These are phyloP conservation scores for Takifugu bimaculatus DNA, from an alignment of 2,113 vertebrate species.

Conservation along the genomic window DNA sequence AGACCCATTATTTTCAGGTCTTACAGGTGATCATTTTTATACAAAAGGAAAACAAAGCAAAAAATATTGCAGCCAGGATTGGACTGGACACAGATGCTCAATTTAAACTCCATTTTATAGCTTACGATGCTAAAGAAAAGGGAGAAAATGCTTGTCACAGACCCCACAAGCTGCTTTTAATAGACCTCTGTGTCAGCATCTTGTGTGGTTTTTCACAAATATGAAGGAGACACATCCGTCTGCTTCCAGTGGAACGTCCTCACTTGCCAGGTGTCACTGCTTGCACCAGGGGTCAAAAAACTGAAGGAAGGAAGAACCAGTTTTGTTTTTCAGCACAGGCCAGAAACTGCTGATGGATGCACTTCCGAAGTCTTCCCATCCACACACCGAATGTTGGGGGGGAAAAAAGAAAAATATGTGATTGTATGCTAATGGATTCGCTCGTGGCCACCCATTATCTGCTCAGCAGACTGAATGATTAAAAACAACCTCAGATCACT, in stretches of 20 bases:
- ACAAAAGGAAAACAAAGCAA: too few species aligned
- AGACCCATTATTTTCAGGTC: too few species aligned
- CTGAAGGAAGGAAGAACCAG: constrained; percentile 69
- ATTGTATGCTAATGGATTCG: constrained; percentile 61
- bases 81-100: too few species aligned
- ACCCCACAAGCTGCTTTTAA: constrained; percentile 1
- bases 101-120: too few species aligned
- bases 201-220: too few species aligned
- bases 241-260: constrained; percentile 49
- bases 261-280: constrained; percentile 45
- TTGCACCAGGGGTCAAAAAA: constrained; percentile 24
- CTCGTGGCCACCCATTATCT: constrained; percentile 63
- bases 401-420: constrained; percentile 1
- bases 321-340: constrained; percentile 61
- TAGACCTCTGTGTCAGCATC: too few species aligned
- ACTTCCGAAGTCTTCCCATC: constrained; percentile 50
- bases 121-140: too few species aligned
- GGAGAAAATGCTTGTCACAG: too few species aligned
- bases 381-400: constrained; percentile 33
- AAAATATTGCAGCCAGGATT: too few species aligned
- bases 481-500: constrained; percentile 57
- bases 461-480: constrained; percentile 68
- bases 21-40: too few species aligned
- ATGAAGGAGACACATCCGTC: constrained; percentile 27
- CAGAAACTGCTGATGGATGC: constrained; percentile 69